Conservation (phyloP, 1,140 invertebrate genomes). For the Hesperophylax magnus region DNA sequence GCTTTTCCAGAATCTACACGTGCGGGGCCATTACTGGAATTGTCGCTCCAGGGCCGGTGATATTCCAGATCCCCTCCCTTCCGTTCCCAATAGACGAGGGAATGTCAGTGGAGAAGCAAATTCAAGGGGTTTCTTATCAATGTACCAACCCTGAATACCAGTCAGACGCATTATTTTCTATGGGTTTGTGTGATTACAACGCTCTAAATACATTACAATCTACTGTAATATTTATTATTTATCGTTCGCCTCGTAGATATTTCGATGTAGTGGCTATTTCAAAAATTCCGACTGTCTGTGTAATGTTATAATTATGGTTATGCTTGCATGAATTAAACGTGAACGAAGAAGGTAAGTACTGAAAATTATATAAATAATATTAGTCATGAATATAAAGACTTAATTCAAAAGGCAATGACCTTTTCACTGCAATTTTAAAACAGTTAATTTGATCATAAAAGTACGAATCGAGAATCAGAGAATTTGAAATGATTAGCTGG, state of each 20-base stretch:
- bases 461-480: no score
- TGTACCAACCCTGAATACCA: constrained; percentile 7
- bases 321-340: neutral
- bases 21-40: constrained; percentile 17
- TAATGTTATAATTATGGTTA: neutral
- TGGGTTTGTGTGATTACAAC: constrained; percentile 28
- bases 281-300: neutral
- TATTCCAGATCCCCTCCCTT: neutral
- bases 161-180: neutral
- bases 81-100: neutral
- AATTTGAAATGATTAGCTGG: no score
- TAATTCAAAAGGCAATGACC: no score
- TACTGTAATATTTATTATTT: constrained; percentile 38
- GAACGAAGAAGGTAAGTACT: neutral
- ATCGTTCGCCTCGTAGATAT: constrained; percentile 33
- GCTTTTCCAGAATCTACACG: constrained; percentile 34
- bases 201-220: constrained; percentile 6
- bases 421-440: no score
- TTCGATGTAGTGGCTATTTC: constrained; percentile 9
- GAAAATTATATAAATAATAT: no score
- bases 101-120: neutral
- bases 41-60: neutral
- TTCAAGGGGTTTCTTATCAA: constrained; percentile 34
- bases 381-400: no score
- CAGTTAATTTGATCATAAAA: no score